A percentile compares a stretch with the other conserved stretches of the same genome.
Evolutionary conservation across 2,888 invertebrate genomes (phyloP).

Genomic region (Cecidostiba fungosa): DNA sequence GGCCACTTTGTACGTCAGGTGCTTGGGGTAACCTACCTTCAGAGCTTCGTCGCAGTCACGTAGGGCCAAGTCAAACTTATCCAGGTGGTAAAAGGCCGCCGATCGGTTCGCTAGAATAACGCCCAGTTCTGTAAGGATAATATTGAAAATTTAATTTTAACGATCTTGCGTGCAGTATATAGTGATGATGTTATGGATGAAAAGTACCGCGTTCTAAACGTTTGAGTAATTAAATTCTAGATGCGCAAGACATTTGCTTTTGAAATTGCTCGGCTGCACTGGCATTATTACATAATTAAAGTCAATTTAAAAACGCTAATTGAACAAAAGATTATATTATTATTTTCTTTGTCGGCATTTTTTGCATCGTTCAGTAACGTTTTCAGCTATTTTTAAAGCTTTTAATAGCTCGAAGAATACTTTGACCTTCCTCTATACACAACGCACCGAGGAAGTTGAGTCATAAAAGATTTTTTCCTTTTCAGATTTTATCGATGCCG

Average conservation of each 20-base stretch:
- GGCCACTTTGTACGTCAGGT: conserved; percentile 88
- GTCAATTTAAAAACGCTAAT: not conserved
- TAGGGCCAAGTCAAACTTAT: conserved; percentile 85
- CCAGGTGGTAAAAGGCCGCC: conserved; percentile 88
- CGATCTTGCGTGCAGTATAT: no score
- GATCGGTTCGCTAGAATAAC: conserved; percentile 91
- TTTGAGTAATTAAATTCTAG: no score
- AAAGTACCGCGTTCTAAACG: no score
- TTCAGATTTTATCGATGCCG: no score
- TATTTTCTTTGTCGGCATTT: not conserved
- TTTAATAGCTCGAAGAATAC: not conserved
- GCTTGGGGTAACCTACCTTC: conserved; percentile 85
- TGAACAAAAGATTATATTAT: not conserved
- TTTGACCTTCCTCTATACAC: no score
- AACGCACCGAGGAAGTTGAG: not conserved
- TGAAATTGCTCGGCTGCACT: not conserved
- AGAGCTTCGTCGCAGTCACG: conserved; percentile 87
- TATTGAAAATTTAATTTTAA: no score
- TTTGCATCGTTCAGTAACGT: not conserved
- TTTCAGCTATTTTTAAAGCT: not conserved
- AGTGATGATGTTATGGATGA: no score
- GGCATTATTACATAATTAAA: not conserved
- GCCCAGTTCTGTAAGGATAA: conserved; percentile 81
- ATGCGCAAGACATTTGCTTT: no score
- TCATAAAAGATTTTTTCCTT: not conserved